Base-by-base conservation (phyloP, 1,140 invertebrate species). In the Tetragnatha versicolor region DNA sequence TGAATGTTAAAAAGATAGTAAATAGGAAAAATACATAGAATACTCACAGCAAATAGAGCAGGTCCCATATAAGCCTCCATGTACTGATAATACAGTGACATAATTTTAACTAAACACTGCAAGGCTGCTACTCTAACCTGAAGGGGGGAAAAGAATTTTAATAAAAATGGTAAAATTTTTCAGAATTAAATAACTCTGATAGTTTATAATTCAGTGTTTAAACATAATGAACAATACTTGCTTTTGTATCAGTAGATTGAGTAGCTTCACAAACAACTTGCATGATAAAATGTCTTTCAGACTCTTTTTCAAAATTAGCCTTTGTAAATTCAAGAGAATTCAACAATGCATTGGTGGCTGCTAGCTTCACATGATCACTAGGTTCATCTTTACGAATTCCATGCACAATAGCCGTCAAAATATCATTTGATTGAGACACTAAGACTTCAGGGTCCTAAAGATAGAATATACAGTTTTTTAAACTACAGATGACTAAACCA, bases 11-110 rank as follows among this genome's bases (percentile, higher is more conserved):
- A 17, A 9, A 42, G n/a, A 42, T 9, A 42, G 17, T 17, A 9
- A 42, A 17, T 42, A 42, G 39, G 39, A 53, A 25, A 53, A 53
- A n/a, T 14, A 25, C 10, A 14, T 25, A 73, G 68, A 60, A 20
- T 49, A 88, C 88, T 88, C 88, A 92, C 91, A 37, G 97, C 96
- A 88, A 99, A 99, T n/a, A 99, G 86, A 39, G 98, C 98, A 84
- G 92, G 93, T 14, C 91, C 94, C 98, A 99, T 99, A 84, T 99
- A 99, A 22, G 93, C 92, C 86, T 99, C 97, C 98, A 99, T 99
- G 84, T 95, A 96, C 85, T 98, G 94, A 86, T 99, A 99, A 86
- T 99, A 99, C 0, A 99, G 88, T 0, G 96, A 96, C 90, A 99
- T 94, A 82, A 99, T 99, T 89, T 98, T 98, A 37, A 99, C 98